Evolutionary conservation across 2,888 invertebrate genomes (phyloP), one percentile per base, ranked within the genome.

Genomic region (Agrotis puta): DNA sequence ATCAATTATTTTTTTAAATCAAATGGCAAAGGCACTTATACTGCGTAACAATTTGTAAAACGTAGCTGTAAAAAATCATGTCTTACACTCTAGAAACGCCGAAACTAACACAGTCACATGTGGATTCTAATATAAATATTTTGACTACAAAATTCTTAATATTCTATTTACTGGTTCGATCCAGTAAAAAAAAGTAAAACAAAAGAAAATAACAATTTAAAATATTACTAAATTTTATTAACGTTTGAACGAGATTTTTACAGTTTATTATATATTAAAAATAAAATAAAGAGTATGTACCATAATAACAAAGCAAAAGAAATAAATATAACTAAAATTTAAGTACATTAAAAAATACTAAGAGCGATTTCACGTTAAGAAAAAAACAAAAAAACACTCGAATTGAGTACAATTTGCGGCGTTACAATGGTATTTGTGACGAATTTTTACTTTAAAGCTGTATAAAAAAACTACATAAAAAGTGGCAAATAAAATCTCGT

Each of bases 21-120:
- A 64, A 84, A 82, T 50, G 53, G 70, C 73, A 85, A 85, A 85
- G 87, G 85, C 87, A 86, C 85, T 85, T 86, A 83, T 61, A 82
- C 48, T 73, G 81, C 66, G 53, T 84, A 67, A 74, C 70, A 68
- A 61, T 76, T 50, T 61, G 64, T 59, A 61, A 65, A 67, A 72
- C 54, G 16, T 56, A 58, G 45, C 59, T 64, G 56, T 58, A 64
- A 79, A 74, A 74, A 59, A 56, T 45, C 54, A 56, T 71, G 14
- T 64, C 24, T 56, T 56, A 56, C n/a, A 64, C 2, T 20, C 74
- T 64, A 73, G 11, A 79, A 74, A 64, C 79, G 57, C 33, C 16
- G 18, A 58, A 77, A 70, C 33, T 33, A 75, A 66, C n/a, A 62
- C 56, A 77, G 68, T 48, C 68, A 77, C 68, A n/a, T 63, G 4